phyloP scores from a whole-genome alignment of 1,140 invertebrate species.

The Drosophila eugracilis region DNA sequence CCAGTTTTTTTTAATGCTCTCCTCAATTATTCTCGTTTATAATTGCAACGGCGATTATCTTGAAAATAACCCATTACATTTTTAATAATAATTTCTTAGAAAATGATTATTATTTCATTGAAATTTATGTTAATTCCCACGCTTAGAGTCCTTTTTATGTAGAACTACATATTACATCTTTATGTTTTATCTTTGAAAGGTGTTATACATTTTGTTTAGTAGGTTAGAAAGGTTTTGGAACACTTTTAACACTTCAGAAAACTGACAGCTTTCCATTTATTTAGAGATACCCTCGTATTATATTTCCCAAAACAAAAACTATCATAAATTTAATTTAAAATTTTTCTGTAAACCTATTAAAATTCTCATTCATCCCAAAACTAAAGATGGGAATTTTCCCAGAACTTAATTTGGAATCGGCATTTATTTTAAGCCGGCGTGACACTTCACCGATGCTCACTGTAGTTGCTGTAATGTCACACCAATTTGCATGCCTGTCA shows the following conservation, averaged over 20 bases:
- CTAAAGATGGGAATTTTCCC: background rate
- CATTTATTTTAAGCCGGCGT: background rate
- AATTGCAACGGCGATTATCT: background rate
- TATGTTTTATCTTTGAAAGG: too few species aligned
- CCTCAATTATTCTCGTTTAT: slow-evolving; percentile 12
- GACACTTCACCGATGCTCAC: slow-evolving; percentile 4
- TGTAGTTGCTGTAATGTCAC: slow-evolving; percentile 14
- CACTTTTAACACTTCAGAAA: too few species aligned
- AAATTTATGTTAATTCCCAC: background rate
- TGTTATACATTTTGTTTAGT: too few species aligned
- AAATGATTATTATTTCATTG: background rate
- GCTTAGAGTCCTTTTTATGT: background rate
- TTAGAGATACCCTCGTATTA: too few species aligned
- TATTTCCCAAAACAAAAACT: too few species aligned
- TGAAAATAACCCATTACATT: background rate
- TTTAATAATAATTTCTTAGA: background rate
- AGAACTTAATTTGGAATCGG: background rate
- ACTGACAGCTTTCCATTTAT: too few species aligned
- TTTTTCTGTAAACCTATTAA: too few species aligned
- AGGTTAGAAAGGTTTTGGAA: too few species aligned
- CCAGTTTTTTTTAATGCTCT: slow-evolving; percentile 3
- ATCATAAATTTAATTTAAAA: too few species aligned
- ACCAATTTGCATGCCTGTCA: slow-evolving; percentile 27
- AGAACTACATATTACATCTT: too few species aligned
- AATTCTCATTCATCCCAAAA: too few species aligned